These are phyloP conservation scores for Scaptomyza tumidula DNA, from an alignment of 2,888 invertebrate genomes.

Conservation along the genomic window DNA sequence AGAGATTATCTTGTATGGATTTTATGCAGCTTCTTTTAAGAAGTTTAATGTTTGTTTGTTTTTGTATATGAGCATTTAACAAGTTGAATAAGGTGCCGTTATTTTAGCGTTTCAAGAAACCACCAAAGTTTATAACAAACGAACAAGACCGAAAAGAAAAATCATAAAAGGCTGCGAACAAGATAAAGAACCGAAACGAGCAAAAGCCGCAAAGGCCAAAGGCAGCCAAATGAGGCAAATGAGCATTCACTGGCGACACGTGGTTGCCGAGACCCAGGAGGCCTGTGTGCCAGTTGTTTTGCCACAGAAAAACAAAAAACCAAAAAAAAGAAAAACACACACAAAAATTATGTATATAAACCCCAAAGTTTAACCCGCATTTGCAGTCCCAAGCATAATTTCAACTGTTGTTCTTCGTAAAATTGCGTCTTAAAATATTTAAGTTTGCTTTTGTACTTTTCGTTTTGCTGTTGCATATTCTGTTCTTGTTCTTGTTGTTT, in stretches of 20 bases:
- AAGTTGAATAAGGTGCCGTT: not conserved
- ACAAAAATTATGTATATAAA: not conserved
- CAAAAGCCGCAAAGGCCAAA: slow-evolving; percentile 17
- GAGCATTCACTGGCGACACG: slow-evolving; percentile 27
- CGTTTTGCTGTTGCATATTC: slow-evolving; percentile 24
- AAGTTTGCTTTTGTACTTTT: slow-evolving; percentile 42
- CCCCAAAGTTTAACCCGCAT: not conserved
- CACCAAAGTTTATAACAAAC: slow-evolving; percentile 16
- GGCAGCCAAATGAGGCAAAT: slow-evolving; percentile 27
- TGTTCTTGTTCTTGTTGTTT: no score
- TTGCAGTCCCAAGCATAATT: not conserved
- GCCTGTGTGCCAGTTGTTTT: not conserved
- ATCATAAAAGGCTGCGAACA: slow-evolving; percentile 20
- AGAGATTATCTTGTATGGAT: not conserved
- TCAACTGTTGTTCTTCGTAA: slow-evolving; percentile 41
- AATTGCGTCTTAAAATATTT: slow-evolving; percentile 52
- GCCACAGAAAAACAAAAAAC: slow-evolving; percentile 5
- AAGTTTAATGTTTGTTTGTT: no score
- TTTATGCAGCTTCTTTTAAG: no score
- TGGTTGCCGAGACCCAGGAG: slow-evolving; percentile 6
- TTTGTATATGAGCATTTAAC: no score
- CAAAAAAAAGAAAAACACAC: not conserved
- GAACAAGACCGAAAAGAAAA: slow-evolving; percentile 2
- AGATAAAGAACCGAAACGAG: not conserved
- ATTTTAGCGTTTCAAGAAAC: slow-evolving; percentile 12